Evolutionary conservation across 2,888 invertebrate genomes (phyloP), one percentile per base, ranked within the genome.

Genomic region (Lydus trimaculatus): DNA sequence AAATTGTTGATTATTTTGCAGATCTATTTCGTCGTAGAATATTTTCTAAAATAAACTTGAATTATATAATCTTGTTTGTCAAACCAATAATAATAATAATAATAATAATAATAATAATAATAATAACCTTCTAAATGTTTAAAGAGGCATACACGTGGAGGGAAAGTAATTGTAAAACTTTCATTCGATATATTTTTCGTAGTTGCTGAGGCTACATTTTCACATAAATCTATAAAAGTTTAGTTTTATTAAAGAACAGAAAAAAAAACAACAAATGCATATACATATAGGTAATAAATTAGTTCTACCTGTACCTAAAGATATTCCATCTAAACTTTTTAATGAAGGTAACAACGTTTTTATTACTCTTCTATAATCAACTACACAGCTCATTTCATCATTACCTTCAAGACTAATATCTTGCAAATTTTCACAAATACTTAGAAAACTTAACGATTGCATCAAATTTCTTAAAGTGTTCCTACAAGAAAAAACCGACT

Each of bases 391-490:
- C 43, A 68, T 67, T 58, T 70, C 69, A 61, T 86, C 86, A 81
- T 88, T 88, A 63, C 80, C 82, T 15, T 86, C 85, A 31, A 86
- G 70, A 63, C 75, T 78, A 56, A 86, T 72, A 70, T 82, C 79
- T 63, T 79, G 75, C 67, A 87, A 75, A 20, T 78, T 74, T 11
- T 80, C 73, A 73, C 86, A 86, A 11, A 85, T 71, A 31, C 76
- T 79, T 59, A 87, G 75, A 72, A 85, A 84, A 62, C 78, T 78
- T 28, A 86, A 68, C 25, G 80, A 78, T 59, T 71, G 65, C 15
- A 72, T 73, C 17, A 84, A 73, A 70, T 83, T 75, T 48, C 72
- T 72, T 13, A 86, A 76, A n/a, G 69, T 69, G 73, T 86, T 87
- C 63, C 85, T 85, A 65, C 15, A 63, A 43, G 11, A 15, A 17